These are phyloP conservation scores for Parnassius smintheus DNA, from an alignment of 2,888 invertebrate species.

Conservation along the genomic window DNA sequence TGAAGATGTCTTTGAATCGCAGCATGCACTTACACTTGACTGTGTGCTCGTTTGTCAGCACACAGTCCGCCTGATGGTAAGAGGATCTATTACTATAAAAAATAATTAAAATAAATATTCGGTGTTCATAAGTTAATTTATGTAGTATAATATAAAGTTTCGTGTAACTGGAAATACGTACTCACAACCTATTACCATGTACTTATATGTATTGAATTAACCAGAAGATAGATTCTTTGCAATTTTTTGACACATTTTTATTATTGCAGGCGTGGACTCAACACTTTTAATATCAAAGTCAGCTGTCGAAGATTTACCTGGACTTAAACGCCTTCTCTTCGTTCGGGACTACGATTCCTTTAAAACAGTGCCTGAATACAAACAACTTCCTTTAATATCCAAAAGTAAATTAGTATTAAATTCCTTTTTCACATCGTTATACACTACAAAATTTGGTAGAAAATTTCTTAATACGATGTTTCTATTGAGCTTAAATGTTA, in stretches of 20 bases:
- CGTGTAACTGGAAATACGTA: no score
- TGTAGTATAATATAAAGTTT: no score
- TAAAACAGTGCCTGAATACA: slow-evolving; percentile 54
- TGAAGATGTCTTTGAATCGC: no score
- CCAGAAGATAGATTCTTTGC: no score
- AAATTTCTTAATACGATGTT: slow-evolving; percentile 76
- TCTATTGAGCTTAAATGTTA: slow-evolving; percentile 80
- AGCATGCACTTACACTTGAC: no score
- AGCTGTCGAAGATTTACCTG: slow-evolving; percentile 35
- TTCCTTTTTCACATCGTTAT: slow-evolving; percentile 36
- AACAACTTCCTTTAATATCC: slow-evolving; percentile 36
- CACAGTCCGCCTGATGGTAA: no score
- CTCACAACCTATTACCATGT: no score
- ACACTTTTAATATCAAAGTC: slow-evolving; percentile 33
- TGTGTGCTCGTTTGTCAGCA: no score
- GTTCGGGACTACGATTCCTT: slow-evolving; percentile 49
- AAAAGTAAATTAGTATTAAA: slow-evolving; percentile 35
- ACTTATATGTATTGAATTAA: no score
- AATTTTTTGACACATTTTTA: not conserved
- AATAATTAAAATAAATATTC: no score
- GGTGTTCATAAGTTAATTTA: no score
- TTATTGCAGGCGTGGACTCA: slow-evolving; percentile 27
- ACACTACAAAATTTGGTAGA: slow-evolving; percentile 70
- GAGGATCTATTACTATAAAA: no score
- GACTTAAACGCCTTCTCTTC: slow-evolving; percentile 37